phyloP scores from a whole-genome alignment of 23 tunicate genomes.

The Phallusia fumigata region DNA sequence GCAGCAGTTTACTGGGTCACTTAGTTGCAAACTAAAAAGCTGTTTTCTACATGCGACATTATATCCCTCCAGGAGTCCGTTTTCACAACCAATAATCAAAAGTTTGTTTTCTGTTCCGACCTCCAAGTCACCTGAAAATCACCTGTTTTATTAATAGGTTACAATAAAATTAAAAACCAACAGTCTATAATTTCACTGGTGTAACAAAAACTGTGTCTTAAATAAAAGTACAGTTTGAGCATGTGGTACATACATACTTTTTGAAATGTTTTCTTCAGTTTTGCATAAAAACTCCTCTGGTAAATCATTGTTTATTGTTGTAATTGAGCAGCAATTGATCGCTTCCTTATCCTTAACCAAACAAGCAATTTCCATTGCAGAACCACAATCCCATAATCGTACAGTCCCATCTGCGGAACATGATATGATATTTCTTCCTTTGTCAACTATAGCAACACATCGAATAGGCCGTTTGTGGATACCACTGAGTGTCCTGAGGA shows the following conservation, averaged over 20 bases:
- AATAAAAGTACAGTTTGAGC: too few species aligned
- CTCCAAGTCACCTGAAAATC: slow-evolving; percentile 32
- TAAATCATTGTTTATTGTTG: neutral
- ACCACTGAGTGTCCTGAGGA: slow-evolving; percentile 47
- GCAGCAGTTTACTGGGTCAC: slow-evolving; percentile 34
- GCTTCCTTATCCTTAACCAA: slow-evolving; percentile 6
- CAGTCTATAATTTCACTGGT: too few species aligned
- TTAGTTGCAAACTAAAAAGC: neutral
- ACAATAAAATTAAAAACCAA: too few species aligned
- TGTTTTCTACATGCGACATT: neutral
- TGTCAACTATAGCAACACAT: slow-evolving; percentile 32
- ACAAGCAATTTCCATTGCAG: slow-evolving; percentile 27
- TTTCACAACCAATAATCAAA: slow-evolving; percentile 28
- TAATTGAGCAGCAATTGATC: slow-evolving; percentile 27
- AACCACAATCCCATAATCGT: slow-evolving; percentile 57
- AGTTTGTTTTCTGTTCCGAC: slow-evolving; percentile 37
- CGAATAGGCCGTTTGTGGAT: slow-evolving; percentile 38
- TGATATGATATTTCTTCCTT: slow-evolving; percentile 51
- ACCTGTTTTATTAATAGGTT: too few species aligned
- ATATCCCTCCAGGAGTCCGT: slow-evolving; percentile 28
- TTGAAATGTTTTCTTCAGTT: neutral
- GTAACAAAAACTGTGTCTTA: neutral
- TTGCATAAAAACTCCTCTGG: neutral
- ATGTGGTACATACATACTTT: too few species aligned
- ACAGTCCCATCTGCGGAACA: slow-evolving; percentile 47